Base-by-base conservation (phyloP, 2,797 vertebrate species). In the Echeneis naucrates region DNA sequence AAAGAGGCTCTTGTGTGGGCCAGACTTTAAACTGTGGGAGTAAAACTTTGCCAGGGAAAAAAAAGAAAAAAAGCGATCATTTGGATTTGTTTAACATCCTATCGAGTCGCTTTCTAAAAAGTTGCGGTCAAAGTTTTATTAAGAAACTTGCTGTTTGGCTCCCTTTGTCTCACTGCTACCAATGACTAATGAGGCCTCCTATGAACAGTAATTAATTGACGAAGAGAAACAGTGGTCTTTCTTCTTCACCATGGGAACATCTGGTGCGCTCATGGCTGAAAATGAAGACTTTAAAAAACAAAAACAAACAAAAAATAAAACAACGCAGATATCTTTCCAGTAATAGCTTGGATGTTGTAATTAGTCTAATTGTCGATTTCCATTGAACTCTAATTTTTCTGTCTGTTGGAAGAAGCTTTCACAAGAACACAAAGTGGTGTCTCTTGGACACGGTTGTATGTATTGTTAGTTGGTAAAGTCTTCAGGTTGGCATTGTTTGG, bases 141-240 rank as follows among this genome's bases (percentile, higher is more conserved):
- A 45, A 69, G 38, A 24, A 62, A 66, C 42, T 50, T 56, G 10
- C 14, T 72, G 38, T 77, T 81, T 79, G 45, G 7, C n/a, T 62
- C 23, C 35, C 16, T 45, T 51, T 57, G 16, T 59, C 33, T 71
- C 32, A 52, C 60, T 59, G 40, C 26, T 54, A 27, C 16, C 9
- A 32, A 17, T 32, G 24, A 59, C 48, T 83, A 85, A 82, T 87
- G 73, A 84, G 69, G 61, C 63, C 79, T 63, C 52, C 0, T n/a
- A 44, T 80, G 74, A 82, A 66, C 58, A 71, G 42, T 38, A 73
- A 79, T 83, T 76, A 78, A 64, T 48, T 58, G 38, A 35, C 27
- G 38, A 54, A 37, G 50, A 74, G 16, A 76, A 74, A 66, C 58
- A 65, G 55, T 63, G 21, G 40, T 53, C 55, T 62, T 66, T 57